phyloP scores from a whole-genome alignment of 1,140 invertebrate genomes.

The Brachionus rubens region DNA sequence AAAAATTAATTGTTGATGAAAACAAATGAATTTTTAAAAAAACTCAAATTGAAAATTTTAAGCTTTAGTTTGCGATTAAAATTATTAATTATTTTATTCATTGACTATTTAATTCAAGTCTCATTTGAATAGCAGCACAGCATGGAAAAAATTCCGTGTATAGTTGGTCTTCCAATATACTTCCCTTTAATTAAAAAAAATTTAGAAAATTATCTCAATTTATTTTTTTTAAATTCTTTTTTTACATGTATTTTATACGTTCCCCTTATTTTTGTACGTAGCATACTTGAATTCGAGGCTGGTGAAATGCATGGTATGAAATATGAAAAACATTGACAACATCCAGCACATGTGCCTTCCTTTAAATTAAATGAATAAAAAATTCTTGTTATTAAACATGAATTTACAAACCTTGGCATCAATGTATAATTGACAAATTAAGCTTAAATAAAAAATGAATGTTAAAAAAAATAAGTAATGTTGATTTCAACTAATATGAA shows the following conservation, averaged over 20 bases:
- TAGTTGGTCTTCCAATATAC: not conserved
- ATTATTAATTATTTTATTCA: too few species aligned
- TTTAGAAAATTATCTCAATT: too few species aligned
- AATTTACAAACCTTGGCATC: too few species aligned
- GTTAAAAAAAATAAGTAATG: not conserved
- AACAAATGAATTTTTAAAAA: too few species aligned
- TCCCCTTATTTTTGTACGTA: conserved; percentile 32
- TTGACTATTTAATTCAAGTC: conserved; percentile 2
- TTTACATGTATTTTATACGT: conserved; percentile 33
- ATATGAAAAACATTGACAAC: conserved; percentile 38
- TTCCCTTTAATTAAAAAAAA: conserved; percentile 32
- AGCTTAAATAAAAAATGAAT: not conserved
- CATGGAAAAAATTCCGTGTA: conserved; percentile 18
- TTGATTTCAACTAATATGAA: too few species aligned
- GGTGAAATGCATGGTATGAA: not conserved
- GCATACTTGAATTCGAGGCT: not conserved
- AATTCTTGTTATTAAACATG: too few species aligned
- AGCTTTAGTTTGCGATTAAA: too few species aligned
- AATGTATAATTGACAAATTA: conserved; percentile 12
- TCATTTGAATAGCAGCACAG: conserved; percentile 21
- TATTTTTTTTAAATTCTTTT: too few species aligned
- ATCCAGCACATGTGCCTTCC: conserved; percentile 23
- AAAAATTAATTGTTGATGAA: too few species aligned
- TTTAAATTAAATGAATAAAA: too few species aligned
- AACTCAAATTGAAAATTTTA: too few species aligned